Evolutionary conservation across 2,888 invertebrate genomes (phyloP).

Genomic region (Philaethria dido): DNA sequence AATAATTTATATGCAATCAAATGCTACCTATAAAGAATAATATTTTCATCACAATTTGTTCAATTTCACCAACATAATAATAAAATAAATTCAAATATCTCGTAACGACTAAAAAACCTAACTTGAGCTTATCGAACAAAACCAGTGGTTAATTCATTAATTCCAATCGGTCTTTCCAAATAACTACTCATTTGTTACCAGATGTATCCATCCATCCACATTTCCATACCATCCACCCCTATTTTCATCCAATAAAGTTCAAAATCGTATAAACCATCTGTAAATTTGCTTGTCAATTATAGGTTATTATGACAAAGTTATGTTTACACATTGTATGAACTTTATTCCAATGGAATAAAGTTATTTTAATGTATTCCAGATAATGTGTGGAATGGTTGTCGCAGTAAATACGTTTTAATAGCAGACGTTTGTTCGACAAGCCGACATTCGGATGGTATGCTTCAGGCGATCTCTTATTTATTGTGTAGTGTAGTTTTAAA

Average conservation of each 20-base stretch:
- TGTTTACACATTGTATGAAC: conserved; percentile 33
- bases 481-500: conserved; percentile 51
- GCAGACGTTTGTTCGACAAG: conserved; percentile 58
- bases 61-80: too few relatives aligned
- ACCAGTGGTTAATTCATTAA: conserved; percentile 62
- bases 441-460: conserved; percentile 60
- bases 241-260: conserved; percentile 33
- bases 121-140: conserved; percentile 45
- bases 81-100: conserved; percentile 6
- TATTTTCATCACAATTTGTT: too few relatives aligned
- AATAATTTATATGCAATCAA: too few relatives aligned
- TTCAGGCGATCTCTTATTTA: conserved; percentile 68
- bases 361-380: conserved; percentile 35
- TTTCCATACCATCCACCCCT: conserved; percentile 25
- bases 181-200: conserved; percentile 50
- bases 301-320: conserved; percentile 39
- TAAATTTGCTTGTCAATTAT: conserved; percentile 49
- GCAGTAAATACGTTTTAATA: conserved; percentile 76
- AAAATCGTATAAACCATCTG: conserved; percentile 34
- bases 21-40: too few relatives aligned
- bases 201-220: conserved; percentile 36
- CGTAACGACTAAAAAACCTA: conserved; percentile 27
- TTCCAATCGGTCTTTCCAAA: conserved; percentile 56
- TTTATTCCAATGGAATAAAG: conserved; percentile 35
- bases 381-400: conserved; percentile 53